Conservation (phyloP, 2,888 invertebrate genomes). For the Myopa testacea region DNA sequence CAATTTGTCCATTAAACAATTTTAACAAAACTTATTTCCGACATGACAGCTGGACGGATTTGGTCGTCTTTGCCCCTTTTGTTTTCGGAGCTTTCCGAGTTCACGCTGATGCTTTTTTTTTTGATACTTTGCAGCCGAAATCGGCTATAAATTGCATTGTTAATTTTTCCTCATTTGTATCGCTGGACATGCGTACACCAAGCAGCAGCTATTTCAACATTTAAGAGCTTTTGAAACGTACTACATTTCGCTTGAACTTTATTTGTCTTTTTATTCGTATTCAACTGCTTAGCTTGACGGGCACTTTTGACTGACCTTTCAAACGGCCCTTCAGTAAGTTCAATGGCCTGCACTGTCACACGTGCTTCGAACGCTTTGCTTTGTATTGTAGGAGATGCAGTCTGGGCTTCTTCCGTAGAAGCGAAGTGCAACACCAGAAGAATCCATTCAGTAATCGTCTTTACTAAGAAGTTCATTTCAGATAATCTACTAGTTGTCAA, state of each 20-base stretch:
- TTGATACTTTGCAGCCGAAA: no score
- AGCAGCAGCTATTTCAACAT: neutral
- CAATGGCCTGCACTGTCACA: conserved; percentile 27
- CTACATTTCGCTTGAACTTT: neutral
- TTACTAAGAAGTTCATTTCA: no score
- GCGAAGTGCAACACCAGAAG: neutral
- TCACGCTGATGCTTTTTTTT: no score
- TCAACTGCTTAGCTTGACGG: neutral
- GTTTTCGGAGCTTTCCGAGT: no score
- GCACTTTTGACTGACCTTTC: neutral
- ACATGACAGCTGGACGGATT: no score
- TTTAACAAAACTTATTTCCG: no score
- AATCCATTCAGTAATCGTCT: neutral
- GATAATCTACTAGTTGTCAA: no score
- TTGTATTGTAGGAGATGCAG: neutral
- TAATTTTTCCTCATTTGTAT: neutral
- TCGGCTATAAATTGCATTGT: no score
- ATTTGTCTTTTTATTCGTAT: neutral
- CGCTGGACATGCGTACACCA: neutral
- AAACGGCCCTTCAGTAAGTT: conserved; percentile 25
- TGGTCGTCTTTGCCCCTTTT: no score
- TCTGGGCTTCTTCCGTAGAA: neutral
- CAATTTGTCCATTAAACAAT: no score
- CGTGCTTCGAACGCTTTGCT: conserved; percentile 3
- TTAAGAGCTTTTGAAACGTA: neutral